These are phyloP conservation scores for Yponomeuta malinellus DNA, from an alignment of 2,888 invertebrate species.

Conservation along the genomic window DNA sequence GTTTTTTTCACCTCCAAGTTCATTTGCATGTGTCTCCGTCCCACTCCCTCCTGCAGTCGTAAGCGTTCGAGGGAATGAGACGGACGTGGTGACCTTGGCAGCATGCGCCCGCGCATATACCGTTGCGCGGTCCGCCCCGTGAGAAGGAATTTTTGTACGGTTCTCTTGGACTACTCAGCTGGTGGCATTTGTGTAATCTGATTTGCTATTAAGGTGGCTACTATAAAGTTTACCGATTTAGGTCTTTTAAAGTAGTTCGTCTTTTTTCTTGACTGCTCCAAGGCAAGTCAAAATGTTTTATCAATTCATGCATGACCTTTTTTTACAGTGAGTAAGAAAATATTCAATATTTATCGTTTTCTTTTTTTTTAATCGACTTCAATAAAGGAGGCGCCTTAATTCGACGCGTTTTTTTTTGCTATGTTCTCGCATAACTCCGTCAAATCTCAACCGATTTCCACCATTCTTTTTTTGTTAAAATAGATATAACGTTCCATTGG, in stretches of 20 bases:
- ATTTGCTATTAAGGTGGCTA: slow-evolving; percentile 17
- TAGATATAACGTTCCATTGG: too few species aligned
- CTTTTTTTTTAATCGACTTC: too few species aligned
- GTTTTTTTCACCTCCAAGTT: slow-evolving; percentile 41
- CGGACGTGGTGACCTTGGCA: slow-evolving; percentile 46
- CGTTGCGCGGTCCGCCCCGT: slow-evolving; percentile 57
- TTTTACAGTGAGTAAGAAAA: background rate
- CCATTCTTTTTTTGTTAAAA: too few species aligned
- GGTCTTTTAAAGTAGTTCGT: too few species aligned
- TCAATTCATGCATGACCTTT: background rate
- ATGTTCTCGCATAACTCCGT: too few species aligned
- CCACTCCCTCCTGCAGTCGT: slow-evolving; percentile 24
- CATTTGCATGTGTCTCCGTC: slow-evolving; percentile 54
- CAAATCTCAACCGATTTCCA: too few species aligned
- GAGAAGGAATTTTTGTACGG: slow-evolving; percentile 64
- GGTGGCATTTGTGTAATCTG: slow-evolving; percentile 37
- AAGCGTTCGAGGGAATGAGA: slow-evolving; percentile 32
- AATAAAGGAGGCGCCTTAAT: too few species aligned
- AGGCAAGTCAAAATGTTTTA: background rate
- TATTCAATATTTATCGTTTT: too few species aligned
- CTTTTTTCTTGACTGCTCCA: too few species aligned
- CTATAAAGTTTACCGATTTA: background rate
- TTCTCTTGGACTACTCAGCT: slow-evolving; percentile 37
- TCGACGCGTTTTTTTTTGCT: too few species aligned
- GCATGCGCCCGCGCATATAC: slow-evolving; percentile 62